Percentiles rank a stretch among this genome's conserved stretches.
Conservation (phyloP, 2,797 vertebrate genomes). For the Antennarius maculatus region DNA sequence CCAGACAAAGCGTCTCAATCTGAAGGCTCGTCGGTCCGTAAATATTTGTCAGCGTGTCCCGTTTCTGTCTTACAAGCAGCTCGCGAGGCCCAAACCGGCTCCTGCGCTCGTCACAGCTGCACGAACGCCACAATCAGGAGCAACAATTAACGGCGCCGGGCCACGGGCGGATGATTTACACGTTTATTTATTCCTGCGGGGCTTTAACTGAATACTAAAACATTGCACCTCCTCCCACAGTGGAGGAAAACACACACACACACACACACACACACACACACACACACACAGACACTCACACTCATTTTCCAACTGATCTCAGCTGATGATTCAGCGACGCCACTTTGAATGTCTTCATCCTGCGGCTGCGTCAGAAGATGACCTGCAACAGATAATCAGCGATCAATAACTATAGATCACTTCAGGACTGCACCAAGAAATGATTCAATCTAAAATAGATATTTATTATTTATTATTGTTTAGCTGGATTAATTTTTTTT, state of each 20-base stretch:
- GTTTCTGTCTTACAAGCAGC: slow-evolving; percentile 30
- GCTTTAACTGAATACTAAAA: slow-evolving; percentile 25
- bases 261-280: slow-evolving; percentile 4
- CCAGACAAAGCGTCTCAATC: slow-evolving; percentile 35
- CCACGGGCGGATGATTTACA: slow-evolving; percentile 32
- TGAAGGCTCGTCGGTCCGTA: slow-evolving; percentile 53
- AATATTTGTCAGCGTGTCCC: slow-evolving; percentile 40
- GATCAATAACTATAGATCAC: slow-evolving; percentile 22
- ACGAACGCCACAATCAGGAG: slow-evolving; percentile 24
- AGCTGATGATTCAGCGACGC: background rate
- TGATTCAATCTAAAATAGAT: background rate
- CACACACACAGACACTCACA: background rate
- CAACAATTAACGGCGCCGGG: slow-evolving; percentile 42
- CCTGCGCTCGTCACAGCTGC: slow-evolving; percentile 31
- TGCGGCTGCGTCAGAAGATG: slow-evolving; percentile 7
- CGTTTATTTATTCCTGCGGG: slow-evolving; percentile 42
- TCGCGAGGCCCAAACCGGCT: slow-evolving; percentile 10
- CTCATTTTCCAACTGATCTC: slow-evolving; percentile 17
- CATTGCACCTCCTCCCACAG: slow-evolving; percentile 6
- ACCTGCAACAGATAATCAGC: slow-evolving; percentile 58
- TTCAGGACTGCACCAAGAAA: background rate
- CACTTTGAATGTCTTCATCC: slow-evolving; percentile 2
- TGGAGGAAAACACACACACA: slow-evolving; percentile 6
- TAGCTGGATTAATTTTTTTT: too few species aligned
- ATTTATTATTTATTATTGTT: background rate